A percentile compares a stretch with the other conserved stretches of the same genome.
phyloP scores from a whole-genome alignment of 2,113 vertebrate genomes.

The Tragelaphus buxtoni region DNA sequence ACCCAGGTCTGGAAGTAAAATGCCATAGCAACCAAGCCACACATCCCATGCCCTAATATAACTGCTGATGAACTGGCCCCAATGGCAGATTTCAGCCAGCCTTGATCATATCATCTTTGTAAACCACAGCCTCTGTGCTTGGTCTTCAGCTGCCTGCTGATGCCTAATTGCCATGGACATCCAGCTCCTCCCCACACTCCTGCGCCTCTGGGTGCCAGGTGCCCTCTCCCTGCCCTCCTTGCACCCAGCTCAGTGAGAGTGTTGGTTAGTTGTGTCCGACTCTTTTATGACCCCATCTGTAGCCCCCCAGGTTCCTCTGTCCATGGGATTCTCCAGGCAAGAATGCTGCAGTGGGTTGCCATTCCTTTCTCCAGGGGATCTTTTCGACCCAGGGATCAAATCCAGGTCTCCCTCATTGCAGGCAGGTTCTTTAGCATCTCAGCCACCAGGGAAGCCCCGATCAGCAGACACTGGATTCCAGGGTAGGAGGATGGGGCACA shows the following conservation, averaged over 20 bases:
- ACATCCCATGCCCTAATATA: not conserved
- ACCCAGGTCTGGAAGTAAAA: not conserved
- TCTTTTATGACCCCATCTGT: not conserved
- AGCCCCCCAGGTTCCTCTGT: not conserved
- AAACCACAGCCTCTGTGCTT: not conserved
- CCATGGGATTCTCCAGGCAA: not conserved
- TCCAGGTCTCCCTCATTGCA: not conserved
- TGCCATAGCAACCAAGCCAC: not conserved
- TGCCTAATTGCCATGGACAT: not conserved
- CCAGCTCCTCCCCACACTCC: no score
- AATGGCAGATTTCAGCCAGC: not conserved
- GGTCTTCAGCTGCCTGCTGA: not conserved
- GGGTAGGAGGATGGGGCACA: not conserved
- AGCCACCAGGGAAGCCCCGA: not conserved
- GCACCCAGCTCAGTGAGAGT: not conserved
- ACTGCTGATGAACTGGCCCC: not conserved
- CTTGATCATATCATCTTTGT: not conserved
- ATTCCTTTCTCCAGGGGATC: not conserved
- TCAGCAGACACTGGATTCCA: not conserved
- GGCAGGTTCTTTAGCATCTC: not conserved
- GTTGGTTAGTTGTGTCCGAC: not conserved
- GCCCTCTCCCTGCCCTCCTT: not conserved
- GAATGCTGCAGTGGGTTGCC: not conserved
- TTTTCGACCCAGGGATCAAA: not conserved
- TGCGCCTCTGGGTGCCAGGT: accelerated